phyloP scores from a whole-genome alignment of 2,113 vertebrate species.

The Acanthisitta chloris region DNA sequence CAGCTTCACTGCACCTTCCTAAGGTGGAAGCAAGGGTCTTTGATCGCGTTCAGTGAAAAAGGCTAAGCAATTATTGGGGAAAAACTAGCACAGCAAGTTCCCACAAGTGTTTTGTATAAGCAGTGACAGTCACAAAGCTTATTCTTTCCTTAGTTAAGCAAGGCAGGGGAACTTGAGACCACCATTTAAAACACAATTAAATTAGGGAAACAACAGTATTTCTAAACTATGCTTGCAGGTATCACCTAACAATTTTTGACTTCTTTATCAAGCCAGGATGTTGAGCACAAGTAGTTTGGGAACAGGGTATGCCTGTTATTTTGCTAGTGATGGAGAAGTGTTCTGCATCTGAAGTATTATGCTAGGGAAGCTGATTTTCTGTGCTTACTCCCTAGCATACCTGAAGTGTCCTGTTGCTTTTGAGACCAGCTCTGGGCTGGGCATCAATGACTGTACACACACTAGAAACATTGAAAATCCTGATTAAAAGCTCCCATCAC shows the following conservation, averaged over 20 bases:
- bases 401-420: background rate
- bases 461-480: background rate
- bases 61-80: background rate
- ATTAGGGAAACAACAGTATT: background rate
- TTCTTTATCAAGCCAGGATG: background rate
- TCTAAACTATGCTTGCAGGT: background rate
- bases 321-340: background rate
- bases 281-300: background rate
- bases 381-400: background rate
- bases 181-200: background rate
- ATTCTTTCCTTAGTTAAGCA: background rate
- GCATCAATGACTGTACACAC: rapidly evolving
- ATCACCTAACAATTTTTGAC: background rate
- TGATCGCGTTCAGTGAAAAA: background rate
- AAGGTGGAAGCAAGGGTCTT: background rate
- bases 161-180: background rate
- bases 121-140: background rate
- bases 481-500: background rate
- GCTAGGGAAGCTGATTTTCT: background rate
- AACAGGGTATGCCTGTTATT: background rate
- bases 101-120: background rate
- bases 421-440: rapidly evolving
- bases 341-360: background rate
- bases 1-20: background rate
- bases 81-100: background rate